Evolutionary conservation across 2,113 vertebrate species (phyloP).

Genomic region (Alligator mississippiensis): DNA sequence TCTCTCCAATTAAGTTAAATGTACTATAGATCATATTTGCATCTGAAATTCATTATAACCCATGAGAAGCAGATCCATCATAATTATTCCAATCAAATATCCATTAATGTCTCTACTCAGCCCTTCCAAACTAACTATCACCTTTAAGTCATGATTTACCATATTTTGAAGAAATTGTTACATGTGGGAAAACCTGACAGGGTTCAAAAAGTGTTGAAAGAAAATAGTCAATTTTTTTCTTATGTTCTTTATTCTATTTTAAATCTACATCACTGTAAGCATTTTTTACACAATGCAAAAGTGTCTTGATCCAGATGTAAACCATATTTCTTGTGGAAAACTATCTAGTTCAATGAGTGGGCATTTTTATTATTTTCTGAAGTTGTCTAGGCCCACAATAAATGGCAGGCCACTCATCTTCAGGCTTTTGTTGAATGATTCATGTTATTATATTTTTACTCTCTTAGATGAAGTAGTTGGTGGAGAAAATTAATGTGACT

Average conservation of each 20-base stretch:
- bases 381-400: constrained; percentile 55
- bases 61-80: constrained; percentile 7
- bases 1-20: neutral
- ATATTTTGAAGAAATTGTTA: neutral
- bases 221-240: constrained; percentile 31
- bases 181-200: neutral
- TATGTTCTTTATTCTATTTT: constrained; percentile 46
- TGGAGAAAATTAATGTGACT: neutral
- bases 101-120: constrained; percentile 16
- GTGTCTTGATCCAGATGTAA: constrained; percentile 23
- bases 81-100: neutral
- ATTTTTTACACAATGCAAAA: neutral
- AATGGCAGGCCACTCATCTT: constrained; percentile 45
- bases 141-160: constrained; percentile 1
- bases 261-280: constrained; percentile 2
- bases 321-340: constrained; percentile 32
- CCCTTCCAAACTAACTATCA: constrained; percentile 1
- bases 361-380: constrained; percentile 40
- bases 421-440: constrained; percentile 15
- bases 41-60: constrained; percentile 21
- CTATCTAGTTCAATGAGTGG: neutral
- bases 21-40: neutral
- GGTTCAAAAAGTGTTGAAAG: neutral
- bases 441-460: constrained; percentile 11
- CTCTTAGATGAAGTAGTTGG: neutral